A percentile compares a stretch with the other conserved stretches of the same genome.
phyloP scores from a whole-genome alignment of 2,888 invertebrate species.

The Anagyrus pseudococci region DNA sequence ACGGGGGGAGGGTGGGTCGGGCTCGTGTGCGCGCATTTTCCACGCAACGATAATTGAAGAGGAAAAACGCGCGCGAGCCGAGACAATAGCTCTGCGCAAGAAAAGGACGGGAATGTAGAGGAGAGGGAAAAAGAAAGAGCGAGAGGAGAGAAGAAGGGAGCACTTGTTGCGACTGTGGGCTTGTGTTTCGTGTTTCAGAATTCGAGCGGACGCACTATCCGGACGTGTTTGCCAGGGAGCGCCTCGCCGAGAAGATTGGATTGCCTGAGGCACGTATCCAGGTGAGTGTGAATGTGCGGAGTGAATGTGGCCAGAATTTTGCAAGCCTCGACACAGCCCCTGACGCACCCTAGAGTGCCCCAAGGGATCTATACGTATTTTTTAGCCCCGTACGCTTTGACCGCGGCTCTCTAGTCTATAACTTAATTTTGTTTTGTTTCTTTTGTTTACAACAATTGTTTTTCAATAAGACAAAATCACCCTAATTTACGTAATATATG shows the following conservation, averaged over 20 bases:
- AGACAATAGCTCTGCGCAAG: background rate
- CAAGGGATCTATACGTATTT: too few relatives aligned
- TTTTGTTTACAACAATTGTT: too few relatives aligned
- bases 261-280: conserved; percentile 99
- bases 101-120: background rate
- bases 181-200: conserved; percentile 73
- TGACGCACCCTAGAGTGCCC: too few relatives aligned
- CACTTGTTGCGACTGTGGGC: conserved; percentile 53
- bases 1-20: background rate
- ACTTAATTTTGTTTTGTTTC: too few relatives aligned
- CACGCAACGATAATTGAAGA: background rate
- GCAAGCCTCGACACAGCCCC: too few relatives aligned
- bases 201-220: conserved; percentile 98
- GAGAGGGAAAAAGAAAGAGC: background rate
- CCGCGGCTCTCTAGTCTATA: too few relatives aligned
- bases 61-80: conserved; percentile 17
- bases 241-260: conserved; percentile 96
- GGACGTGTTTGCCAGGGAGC: conserved; percentile 94
- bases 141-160: conserved; percentile 27
- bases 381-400: too few relatives aligned
- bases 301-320: conserved; percentile 52
- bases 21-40: background rate
- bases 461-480: too few relatives aligned
- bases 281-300: conserved; percentile 75
- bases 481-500: too few relatives aligned